Base-by-base conservation (phyloP, 2,113 vertebrate species). In the Riparia riparia region DNA sequence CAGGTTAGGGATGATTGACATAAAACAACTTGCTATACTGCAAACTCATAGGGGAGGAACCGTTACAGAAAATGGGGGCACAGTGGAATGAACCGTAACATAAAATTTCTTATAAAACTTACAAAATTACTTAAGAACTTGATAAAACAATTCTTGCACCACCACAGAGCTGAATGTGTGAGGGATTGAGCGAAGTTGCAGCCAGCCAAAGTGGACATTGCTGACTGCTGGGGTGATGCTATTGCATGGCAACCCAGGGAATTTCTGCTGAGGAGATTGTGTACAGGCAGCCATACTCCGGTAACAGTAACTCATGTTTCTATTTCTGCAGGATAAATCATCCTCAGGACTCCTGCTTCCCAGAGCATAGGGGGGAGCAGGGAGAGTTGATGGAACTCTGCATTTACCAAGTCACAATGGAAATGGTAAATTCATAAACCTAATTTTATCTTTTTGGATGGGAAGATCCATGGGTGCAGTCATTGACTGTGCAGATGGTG, bases 301-400 rank as follows among this genome's bases (percentile, higher is more conserved):
- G 7, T 34, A 81, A 44, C 4, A 41, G 21, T 53, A 87, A 54
- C 2, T 6, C 3, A 1, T 1, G 0, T 1, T 51, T 90, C 31
- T 80, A 22, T 77, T 53, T 77, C 57, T 77, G 47, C 34, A 47
- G 56, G n/a, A 73, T 53, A 74, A 69, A 81, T n/a, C 44, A 8
- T 50, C 29, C 32, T 42, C 1, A 2, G 45, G 11, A 88, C 17
- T 22, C 12, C 31, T 41, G 28, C 18, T 69, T 86, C 80, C 41
- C 17, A 22, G 45, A 39, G 14, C 5, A 4, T 17, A 65, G 24
- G 0, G 4, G 22, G 19, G 6, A 80, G 14, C 9, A 90, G n/a
- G 10, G 12, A 28, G 37, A 42, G 56, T 49, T 74, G 69, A 53
- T 51, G 18, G 74, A 92, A 69, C 5, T 61, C 25, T 56, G 24